Evolutionary conservation across 2,113 vertebrate species (phyloP).

Genomic region (Oenanthe oenanthe): DNA sequence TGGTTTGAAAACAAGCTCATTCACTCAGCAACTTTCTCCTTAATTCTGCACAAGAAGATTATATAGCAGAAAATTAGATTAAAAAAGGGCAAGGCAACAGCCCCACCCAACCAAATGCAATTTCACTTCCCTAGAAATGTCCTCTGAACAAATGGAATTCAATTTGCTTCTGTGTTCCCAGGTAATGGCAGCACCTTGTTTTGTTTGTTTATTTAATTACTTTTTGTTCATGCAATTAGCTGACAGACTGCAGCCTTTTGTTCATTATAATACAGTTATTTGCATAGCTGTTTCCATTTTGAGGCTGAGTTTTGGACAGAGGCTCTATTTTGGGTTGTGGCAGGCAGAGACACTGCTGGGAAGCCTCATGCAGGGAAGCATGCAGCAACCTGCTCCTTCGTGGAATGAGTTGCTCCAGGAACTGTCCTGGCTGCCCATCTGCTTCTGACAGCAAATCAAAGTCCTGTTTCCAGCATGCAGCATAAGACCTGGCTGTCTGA

Average conservation of each 20-base stretch:
- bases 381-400: background rate
- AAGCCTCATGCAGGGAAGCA: background rate
- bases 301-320: slow-evolving; percentile 7
- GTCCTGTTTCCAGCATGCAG: background rate
- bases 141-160: slow-evolving; percentile 9
- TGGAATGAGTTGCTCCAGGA: background rate
- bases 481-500: background rate
- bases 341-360: background rate
- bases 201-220: slow-evolving; percentile 48
- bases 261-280: slow-evolving; percentile 20
- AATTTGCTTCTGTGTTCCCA: slow-evolving; percentile 35
- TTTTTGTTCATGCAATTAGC: slow-evolving; percentile 35
- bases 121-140: background rate
- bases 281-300: slow-evolving; percentile 24
- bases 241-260: slow-evolving; percentile 10
- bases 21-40: background rate
- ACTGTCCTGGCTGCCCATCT: background rate
- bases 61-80: background rate
- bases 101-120: slow-evolving; percentile 8
- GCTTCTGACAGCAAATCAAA: background rate
- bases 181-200: slow-evolving; percentile 45
- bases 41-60: background rate
- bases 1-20: background rate
- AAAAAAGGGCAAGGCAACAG: background rate
- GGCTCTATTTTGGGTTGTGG: background rate